phyloP scores from a whole-genome alignment of 2,888 invertebrate genomes.

The Drosophila anomelani region DNA sequence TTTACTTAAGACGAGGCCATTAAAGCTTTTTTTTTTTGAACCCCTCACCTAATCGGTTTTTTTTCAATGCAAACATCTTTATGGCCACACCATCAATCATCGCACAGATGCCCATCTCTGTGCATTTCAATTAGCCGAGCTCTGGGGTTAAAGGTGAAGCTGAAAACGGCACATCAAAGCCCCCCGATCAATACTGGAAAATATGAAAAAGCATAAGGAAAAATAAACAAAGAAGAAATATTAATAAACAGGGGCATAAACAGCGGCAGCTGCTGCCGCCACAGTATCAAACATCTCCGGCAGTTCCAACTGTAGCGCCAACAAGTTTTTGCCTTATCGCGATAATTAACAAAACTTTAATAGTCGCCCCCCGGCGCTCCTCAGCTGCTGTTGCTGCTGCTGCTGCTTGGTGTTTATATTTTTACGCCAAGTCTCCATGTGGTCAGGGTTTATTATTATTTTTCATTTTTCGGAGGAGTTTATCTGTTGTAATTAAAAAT shows the following conservation, averaged over 20 bases:
- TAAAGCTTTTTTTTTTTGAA: neutral
- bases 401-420: slow-evolving; percentile 5
- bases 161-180: slow-evolving; percentile 34
- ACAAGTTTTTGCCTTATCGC: slow-evolving; percentile 79
- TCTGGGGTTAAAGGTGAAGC: slow-evolving; percentile 28
- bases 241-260: slow-evolving; percentile 28
- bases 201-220: slow-evolving; percentile 14
- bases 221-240: slow-evolving; percentile 25
- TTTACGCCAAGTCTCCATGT: slow-evolving; percentile 8
- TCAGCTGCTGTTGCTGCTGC: slow-evolving; percentile 20
- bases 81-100: slow-evolving; percentile 37
- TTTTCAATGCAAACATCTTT: slow-evolving; percentile 33
- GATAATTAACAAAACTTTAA: slow-evolving; percentile 77
- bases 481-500: slow-evolving; percentile 60
- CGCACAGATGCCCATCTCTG: slow-evolving; percentile 30
- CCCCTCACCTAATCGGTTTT: slow-evolving; percentile 1
- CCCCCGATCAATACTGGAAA: slow-evolving; percentile 19
- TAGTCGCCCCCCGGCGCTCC: slow-evolving; percentile 44
- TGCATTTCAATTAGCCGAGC: slow-evolving; percentile 41
- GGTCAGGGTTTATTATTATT: slow-evolving; percentile 11
- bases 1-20: slow-evolving; percentile 19
- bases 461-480: slow-evolving; percentile 26
- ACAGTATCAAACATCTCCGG: slow-evolving; percentile 12
- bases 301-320: slow-evolving; percentile 46
- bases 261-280: slow-evolving; percentile 25